phyloP scores from a whole-genome alignment of 2,888 invertebrate genomes.

The Phaonia tiefii region DNA sequence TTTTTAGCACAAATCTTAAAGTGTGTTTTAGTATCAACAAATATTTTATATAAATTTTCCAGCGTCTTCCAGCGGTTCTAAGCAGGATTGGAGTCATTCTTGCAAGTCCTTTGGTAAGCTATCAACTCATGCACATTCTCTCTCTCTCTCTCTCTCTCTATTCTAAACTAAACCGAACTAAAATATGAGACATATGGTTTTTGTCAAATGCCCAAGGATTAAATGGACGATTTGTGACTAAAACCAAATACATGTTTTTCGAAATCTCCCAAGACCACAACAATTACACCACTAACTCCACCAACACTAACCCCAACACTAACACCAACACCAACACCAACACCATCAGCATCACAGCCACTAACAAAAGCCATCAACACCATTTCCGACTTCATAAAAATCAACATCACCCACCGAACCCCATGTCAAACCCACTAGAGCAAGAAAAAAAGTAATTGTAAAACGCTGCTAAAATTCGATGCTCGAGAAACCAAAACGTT shows the following conservation, averaged over 20 bases:
- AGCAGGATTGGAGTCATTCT: constrained; percentile 97
- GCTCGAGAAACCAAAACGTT: not conserved
- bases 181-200: constrained; percentile 27
- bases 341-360: not conserved
- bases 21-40: constrained; percentile 81
- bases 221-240: constrained; percentile 2
- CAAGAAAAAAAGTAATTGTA: not conserved
- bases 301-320: constrained; percentile 11
- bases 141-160: constrained; percentile 53
- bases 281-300: constrained; percentile 4
- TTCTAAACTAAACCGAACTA: constrained; percentile 49
- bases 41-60: constrained; percentile 83
- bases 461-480: constrained; percentile 15
- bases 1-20: constrained; percentile 74
- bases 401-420: constrained; percentile 1
- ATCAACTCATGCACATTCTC: constrained; percentile 77
- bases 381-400: not conserved
- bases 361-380: constrained; percentile 14
- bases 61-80: constrained; percentile 97
- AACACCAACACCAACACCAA: constrained; percentile 7
- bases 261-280: not conserved
- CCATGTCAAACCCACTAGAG: not conserved
- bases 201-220: not conserved
- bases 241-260: constrained; percentile 28
- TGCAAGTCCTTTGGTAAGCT: constrained; percentile 97